Evolutionary conservation across 2,888 invertebrate species (phyloP), one percentile per base, ranked within the genome.

Genomic region (Mythimna vitellina): DNA sequence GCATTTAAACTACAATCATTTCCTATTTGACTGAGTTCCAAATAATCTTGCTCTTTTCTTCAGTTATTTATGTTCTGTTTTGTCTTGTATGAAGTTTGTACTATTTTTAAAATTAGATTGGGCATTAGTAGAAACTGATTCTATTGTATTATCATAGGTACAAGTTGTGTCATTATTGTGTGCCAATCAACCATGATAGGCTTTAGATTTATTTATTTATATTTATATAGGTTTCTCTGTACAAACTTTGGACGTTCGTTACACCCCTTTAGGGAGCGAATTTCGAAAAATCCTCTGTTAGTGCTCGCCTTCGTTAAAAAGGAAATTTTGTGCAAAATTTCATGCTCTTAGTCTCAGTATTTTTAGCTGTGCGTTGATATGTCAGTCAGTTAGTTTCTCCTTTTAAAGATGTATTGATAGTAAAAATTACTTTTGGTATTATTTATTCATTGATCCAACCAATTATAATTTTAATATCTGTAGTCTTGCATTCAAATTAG

Each of bases 401-500:
- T 46, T 46, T 46, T 46, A 20, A 20, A 46, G 46, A 5, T 46
- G 6, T 17, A 46, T 46, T 46, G 46, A 46, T 42, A 42, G 14
- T 42, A 42, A 7, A 17, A 46, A 17, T 46, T 9, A n/a, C 8
- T n/a, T 51, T 51, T 51, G 51, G 3, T 9, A 20, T 49, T 25
- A 25, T 42, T 61, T 25, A 25, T 42, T 61, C 42, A 78, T 53
- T 38, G 51, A 62, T 66, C 42, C n/a, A 71, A 49, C 17, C 35
- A 57, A 65, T 81, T 25, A 81, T 57, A 20, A 51, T 22, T 60
- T 63, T 70, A 73, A 57, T 54, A 61, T 53, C 60, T 12, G 53
- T 62, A 61, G 62, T 53, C 20, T 70, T 70, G 67, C 77, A 83
- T 82, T 86, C 46, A 84, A 84, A 88, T 88, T 85, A 83, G 87